A percentile compares a stretch with the other conserved stretches of the same genome.
phyloP scores from a whole-genome alignment of 2,797 vertebrate species.

The Malurus leucopterus region DNA sequence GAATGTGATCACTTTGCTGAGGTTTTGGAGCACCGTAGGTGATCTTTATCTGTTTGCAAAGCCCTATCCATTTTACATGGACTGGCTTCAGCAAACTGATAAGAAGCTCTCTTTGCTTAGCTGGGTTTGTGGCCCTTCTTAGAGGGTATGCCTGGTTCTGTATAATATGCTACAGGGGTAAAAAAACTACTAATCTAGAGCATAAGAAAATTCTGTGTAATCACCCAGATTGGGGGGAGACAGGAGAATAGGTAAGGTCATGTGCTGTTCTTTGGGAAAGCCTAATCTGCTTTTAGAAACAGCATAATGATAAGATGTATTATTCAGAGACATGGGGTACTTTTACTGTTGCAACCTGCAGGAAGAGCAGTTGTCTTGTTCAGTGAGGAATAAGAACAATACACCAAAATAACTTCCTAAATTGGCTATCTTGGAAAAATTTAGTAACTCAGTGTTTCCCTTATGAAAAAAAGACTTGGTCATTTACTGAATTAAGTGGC shows the following conservation, averaged over 20 bases:
- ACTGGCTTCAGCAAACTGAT: not conserved
- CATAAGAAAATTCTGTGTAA: not conserved
- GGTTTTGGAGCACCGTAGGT: not conserved
- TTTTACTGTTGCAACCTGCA: not conserved
- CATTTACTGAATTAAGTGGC: not conserved
- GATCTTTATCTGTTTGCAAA: not conserved
- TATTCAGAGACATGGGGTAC: not conserved
- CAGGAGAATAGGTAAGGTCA: not conserved
- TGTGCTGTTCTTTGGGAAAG: not conserved
- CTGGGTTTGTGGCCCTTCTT: not conserved
- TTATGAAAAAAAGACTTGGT: not conserved
- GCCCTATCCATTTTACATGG: not conserved
- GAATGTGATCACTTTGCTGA: not conserved
- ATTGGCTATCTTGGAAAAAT: not conserved
- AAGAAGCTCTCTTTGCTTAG: not conserved
- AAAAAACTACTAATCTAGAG: not conserved
- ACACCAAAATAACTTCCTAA: not conserved
- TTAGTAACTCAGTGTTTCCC: not conserved
- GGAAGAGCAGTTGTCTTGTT: not conserved
- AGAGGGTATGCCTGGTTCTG: not conserved
- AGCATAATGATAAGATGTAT: not conserved
- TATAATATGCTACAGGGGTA: not conserved
- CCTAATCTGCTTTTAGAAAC: not conserved
- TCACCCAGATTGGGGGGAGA: accelerated
- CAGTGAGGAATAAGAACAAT: not conserved